phyloP scores from a whole-genome alignment of 2,113 vertebrate species.

The Megaceryle maxima region DNA sequence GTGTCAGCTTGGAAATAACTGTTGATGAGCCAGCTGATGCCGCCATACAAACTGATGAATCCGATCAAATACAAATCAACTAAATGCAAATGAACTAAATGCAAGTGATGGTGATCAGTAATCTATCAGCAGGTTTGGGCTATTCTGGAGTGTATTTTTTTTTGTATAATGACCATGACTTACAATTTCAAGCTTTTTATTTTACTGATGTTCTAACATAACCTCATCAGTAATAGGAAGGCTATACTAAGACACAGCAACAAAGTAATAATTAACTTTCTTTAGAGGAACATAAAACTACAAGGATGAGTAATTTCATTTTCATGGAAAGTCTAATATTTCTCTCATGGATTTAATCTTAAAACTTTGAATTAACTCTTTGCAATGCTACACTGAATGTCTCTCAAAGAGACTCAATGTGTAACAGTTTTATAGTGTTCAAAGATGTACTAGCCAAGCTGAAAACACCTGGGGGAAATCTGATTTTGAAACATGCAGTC shows the following conservation, averaged over 20 bases:
- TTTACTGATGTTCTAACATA: background rate
- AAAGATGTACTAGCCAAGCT: background rate
- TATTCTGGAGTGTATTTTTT: background rate
- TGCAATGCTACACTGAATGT: background rate
- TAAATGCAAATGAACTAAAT: background rate
- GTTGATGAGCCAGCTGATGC: background rate
- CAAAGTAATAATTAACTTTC: constrained; percentile 24
- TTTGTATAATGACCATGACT: background rate
- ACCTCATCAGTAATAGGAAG: constrained; percentile 21
- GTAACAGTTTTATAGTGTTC: background rate
- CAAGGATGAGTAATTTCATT: constrained; percentile 38
- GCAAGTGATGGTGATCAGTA: background rate
- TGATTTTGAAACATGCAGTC: background rate
- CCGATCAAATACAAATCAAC: fast-evolving
- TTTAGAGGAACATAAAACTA: constrained; percentile 47
- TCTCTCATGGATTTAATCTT: background rate
- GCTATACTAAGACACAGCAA: background rate
- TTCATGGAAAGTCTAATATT: constrained; percentile 19
- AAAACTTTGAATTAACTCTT: constrained; percentile 47
- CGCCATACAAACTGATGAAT: background rate
- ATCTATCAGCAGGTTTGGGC: background rate
- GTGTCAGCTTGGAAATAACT: background rate
- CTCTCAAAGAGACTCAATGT: background rate
- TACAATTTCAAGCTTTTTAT: constrained; percentile 10
- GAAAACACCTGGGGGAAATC: constrained; percentile 22